Evolutionary conservation across 2,888 invertebrate genomes (phyloP).

Genomic region (Melinaea marsaeus): DNA sequence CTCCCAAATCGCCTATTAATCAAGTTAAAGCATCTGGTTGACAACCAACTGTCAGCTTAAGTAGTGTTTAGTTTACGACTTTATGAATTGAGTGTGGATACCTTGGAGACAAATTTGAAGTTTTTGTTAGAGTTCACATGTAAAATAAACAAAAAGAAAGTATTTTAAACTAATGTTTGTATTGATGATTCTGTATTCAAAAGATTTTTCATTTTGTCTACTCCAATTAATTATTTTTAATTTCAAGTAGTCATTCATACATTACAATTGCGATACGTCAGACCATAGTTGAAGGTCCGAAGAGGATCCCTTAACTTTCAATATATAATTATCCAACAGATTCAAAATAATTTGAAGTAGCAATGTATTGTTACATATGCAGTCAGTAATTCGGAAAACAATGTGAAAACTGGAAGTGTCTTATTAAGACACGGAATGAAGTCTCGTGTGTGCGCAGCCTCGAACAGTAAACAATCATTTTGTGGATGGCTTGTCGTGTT

Average conservation of each 20-base stretch:
- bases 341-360: too few relatives aligned
- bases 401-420: too few relatives aligned
- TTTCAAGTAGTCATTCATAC: too few relatives aligned
- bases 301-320: too few relatives aligned
- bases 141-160: not conserved
- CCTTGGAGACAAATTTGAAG: conserved; percentile 7
- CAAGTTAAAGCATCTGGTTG: conserved; percentile 74
- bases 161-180: not conserved
- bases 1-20: conserved; percentile 72
- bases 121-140: not conserved
- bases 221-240: too few relatives aligned
- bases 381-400: too few relatives aligned
- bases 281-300: too few relatives aligned
- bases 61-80: conserved; percentile 70
- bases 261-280: too few relatives aligned
- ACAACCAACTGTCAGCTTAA: conserved; percentile 73
- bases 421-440: not conserved
- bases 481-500: conserved; percentile 58
- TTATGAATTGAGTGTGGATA: conserved; percentile 20
- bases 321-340: too few relatives aligned
- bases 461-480: conserved; percentile 59
- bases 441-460: conserved; percentile 24
- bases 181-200: too few relatives aligned
- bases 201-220: too few relatives aligned
- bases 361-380: too few relatives aligned